Conservation (phyloP, 2,113 vertebrate species). For the Aphelocoma coerulescens region DNA sequence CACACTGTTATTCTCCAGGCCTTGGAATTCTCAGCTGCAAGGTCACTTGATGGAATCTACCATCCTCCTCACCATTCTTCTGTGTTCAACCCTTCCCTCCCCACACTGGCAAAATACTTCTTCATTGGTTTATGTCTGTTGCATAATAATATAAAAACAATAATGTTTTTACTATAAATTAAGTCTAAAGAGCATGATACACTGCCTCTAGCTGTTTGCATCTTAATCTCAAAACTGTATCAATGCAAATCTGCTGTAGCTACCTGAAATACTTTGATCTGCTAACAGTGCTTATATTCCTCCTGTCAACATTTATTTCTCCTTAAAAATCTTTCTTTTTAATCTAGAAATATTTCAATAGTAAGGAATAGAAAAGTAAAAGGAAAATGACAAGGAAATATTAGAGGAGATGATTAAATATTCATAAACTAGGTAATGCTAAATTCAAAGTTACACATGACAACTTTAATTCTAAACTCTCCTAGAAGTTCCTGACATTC, state of each 20-base stretch:
- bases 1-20: background rate
- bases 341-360: background rate
- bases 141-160: background rate
- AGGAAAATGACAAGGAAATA: background rate
- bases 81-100: background rate
- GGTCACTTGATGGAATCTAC: background rate
- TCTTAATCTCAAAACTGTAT: background rate
- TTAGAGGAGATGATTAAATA: background rate
- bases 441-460: background rate
- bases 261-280: conserved; percentile 1
- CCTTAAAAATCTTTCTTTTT: background rate
- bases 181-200: background rate
- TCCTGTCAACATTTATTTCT: background rate
- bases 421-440: background rate
- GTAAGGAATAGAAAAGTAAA: background rate
- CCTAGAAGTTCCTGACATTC: background rate
- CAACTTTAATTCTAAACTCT: background rate
- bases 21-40: background rate
- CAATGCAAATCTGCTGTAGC: background rate
- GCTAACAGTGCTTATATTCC: background rate
- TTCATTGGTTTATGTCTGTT: background rate
- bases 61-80: background rate
- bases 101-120: background rate
- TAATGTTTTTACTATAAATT: background rate
- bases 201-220: background rate